Conservation (phyloP, 2,888 invertebrate genomes). For the Cryptocephalus primarius region DNA sequence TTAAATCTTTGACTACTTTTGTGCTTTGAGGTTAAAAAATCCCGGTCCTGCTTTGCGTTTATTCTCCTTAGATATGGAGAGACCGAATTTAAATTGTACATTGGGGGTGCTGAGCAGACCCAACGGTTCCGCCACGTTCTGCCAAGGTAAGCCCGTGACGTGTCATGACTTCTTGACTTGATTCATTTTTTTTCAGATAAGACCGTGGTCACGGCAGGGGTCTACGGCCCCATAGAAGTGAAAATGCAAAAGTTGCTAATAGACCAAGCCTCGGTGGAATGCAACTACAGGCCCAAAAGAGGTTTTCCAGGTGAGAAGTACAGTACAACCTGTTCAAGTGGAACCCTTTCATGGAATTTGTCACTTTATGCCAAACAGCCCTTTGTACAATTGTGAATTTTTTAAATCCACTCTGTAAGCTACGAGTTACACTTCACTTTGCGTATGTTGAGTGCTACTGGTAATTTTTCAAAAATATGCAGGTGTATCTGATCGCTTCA, state of each 20-base stretch:
- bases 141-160: conserved; percentile 50
- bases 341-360: no score
- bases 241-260: conserved; percentile 64
- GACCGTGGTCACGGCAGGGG: conserved; percentile 63
- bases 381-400: no score
- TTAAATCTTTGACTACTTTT: no score
- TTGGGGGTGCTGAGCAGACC: conserved; percentile 61
- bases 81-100: conserved; percentile 34
- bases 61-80: conserved; percentile 8
- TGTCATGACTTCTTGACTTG: not conserved
- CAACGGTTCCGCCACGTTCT: conserved; percentile 67
- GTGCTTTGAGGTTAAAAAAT: no score
- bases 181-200: conserved; percentile 47
- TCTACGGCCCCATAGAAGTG: conserved; percentile 76
- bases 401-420: no score
- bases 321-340: no score
- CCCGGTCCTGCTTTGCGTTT: no score
- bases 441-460: not conserved
- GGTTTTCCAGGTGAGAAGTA: conserved; percentile 51
- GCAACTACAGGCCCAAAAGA: conserved; percentile 62
- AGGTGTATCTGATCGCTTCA: conserved; percentile 52
- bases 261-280: conserved; percentile 71
- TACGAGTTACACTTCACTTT: no score
- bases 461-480: no score
- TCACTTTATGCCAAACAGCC: no score